Percentiles rank a stretch among this genome's conserved stretches.
These are phyloP conservation scores for Rhinella marina DNA, from an alignment of 2,797 vertebrate species.

Conservation along the genomic window DNA sequence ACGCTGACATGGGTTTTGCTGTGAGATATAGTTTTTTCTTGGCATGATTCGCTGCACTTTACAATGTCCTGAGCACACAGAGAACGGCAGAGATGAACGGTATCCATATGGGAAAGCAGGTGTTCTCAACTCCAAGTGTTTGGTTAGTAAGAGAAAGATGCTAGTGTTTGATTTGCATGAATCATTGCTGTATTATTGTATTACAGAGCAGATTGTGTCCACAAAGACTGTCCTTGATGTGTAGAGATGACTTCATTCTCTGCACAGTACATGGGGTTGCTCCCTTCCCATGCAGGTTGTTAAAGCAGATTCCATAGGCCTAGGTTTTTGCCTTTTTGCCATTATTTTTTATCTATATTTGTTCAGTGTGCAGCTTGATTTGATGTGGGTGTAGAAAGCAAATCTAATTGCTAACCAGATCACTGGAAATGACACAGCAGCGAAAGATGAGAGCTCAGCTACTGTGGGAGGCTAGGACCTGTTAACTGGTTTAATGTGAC, in stretches of 20 bases:
- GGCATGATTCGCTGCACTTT: constrained; percentile 22
- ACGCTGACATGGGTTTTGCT: constrained; percentile 11
- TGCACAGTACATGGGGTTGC: background rate
- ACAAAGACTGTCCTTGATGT: constrained; percentile 19
- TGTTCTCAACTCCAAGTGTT: constrained; percentile 47
- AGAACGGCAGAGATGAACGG: constrained; percentile 31
- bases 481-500: background rate
- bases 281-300: background rate
- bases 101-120: constrained; percentile 58
- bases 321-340: background rate
- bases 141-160: constrained; percentile 48
- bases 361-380: background rate
- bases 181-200: constrained; percentile 45
- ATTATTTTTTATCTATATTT: background rate
- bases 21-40: background rate
- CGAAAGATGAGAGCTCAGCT: background rate
- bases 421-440: background rate
- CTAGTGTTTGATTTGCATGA: constrained; percentile 49
- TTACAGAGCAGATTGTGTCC: constrained; percentile 37
- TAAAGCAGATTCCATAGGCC: background rate
- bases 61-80: constrained; percentile 38
- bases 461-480: background rate
- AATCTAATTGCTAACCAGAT: background rate
- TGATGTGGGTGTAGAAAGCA: background rate
- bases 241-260: background rate